Percentiles rank a stretch among this genome's conserved stretches.
Conservation (phyloP, 2,888 invertebrate genomes). For the Hesperia comma region DNA sequence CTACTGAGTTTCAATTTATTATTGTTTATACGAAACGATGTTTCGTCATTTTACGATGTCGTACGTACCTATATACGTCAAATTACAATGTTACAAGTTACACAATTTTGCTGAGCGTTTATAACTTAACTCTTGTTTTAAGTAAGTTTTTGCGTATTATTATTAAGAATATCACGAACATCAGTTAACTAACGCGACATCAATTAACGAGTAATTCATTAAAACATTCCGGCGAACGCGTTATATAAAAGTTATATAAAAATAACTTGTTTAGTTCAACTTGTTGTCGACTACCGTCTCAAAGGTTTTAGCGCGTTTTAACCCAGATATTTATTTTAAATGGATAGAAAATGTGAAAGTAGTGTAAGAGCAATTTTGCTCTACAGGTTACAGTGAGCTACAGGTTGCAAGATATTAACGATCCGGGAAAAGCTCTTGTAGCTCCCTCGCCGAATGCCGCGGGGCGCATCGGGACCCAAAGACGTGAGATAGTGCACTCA, state of each 20-base stretch:
- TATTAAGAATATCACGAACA: too few species aligned
- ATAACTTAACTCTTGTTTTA: too few species aligned
- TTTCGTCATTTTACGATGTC: too few species aligned
- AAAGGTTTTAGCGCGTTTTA: neutral
- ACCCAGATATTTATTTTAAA: slow-evolving; percentile 22
- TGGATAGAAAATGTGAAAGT: slow-evolving; percentile 9
- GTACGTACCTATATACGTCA: too few species aligned
- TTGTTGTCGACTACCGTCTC: neutral
- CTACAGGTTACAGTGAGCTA: slow-evolving; percentile 63
- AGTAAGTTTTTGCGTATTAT: too few species aligned
- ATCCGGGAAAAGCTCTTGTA: slow-evolving; percentile 52
- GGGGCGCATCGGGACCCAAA: slow-evolving; percentile 33
- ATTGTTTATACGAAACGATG: too few species aligned
- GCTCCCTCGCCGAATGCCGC: slow-evolving; percentile 35
- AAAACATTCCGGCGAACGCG: neutral
- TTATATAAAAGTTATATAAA: neutral
- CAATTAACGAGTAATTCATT: neutral
- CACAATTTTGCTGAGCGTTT: too few species aligned
- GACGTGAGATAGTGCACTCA: slow-evolving; percentile 29
- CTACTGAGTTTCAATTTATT: too few species aligned
- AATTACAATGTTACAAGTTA: too few species aligned
- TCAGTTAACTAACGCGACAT: neutral
- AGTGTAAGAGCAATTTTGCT: slow-evolving; percentile 28
- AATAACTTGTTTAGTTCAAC: neutral
- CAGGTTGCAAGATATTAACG: slow-evolving; percentile 70